Conservation (phyloP, 2,888 invertebrate genomes). For the Teinopalpus imperialis region DNA sequence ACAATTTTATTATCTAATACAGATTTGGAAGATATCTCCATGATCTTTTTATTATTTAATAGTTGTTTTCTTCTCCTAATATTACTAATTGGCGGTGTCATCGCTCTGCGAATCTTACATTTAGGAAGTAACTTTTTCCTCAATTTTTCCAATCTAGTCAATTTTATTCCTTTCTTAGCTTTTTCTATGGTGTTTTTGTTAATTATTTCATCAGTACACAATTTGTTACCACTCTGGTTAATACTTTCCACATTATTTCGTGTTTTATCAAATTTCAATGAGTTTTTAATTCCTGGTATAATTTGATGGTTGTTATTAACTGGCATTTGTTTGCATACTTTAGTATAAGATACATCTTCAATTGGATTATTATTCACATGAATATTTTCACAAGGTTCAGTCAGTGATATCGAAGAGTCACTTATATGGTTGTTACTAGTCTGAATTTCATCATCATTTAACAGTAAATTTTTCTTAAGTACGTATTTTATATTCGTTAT, state of each 20-base stretch:
- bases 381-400: background rate
- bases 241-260: background rate
- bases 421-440: slow-evolving; percentile 13
- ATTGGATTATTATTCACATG: background rate
- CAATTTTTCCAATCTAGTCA: slow-evolving; percentile 52
- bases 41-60: slow-evolving; percentile 27
- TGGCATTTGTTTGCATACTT: background rate
- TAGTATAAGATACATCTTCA: slow-evolving; percentile 4
- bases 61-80: slow-evolving; percentile 34
- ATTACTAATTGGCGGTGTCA: slow-evolving; percentile 31
- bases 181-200: slow-evolving; percentile 22
- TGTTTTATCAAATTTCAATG: background rate
- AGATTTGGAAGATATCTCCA: slow-evolving; percentile 32
- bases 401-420: background rate
- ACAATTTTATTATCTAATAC: slow-evolving; percentile 48
- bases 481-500: slow-evolving; percentile 38
- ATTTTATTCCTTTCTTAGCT: slow-evolving; percentile 40
- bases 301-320: background rate
- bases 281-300: background rate
- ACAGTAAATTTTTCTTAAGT: slow-evolving; percentile 29
- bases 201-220: background rate
- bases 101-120: slow-evolving; percentile 48
- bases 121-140: slow-evolving; percentile 51
- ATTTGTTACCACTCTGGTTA: background rate
- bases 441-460: slow-evolving; percentile 12